Percentiles rank a stretch among this genome's conserved stretches.
These are phyloP conservation scores for Drosophila seguyi DNA, from an alignment of 1,140 invertebrate species.

Conservation along the genomic window DNA sequence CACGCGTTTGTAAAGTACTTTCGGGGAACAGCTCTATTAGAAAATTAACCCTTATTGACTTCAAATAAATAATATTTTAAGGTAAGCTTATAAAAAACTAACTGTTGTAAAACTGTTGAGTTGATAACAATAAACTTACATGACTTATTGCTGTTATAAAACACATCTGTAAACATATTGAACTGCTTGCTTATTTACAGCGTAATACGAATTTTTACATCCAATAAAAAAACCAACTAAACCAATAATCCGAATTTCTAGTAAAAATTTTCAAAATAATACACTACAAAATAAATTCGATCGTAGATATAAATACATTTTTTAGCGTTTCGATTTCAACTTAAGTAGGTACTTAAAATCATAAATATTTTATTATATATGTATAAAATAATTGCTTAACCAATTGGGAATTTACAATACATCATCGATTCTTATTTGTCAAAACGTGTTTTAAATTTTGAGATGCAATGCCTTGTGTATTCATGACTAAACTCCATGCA, in stretches of 20 bases:
- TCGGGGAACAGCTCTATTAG: neutral
- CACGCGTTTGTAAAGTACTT: neutral
- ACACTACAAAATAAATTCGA: neutral
- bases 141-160: constrained; percentile 3
- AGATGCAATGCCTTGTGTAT: constrained; percentile 1
- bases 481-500: neutral
- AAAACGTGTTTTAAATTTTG: constrained; percentile 3
- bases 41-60: neutral
- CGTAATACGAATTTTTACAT: neutral
- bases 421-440: neutral
- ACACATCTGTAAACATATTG: neutral
- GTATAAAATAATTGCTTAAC: neutral
- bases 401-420: constrained; percentile 1
- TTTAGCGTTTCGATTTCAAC: neutral
- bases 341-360: neutral
- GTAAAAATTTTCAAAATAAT: neutral
- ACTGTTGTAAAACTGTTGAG: neutral
- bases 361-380: neutral
- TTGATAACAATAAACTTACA: neutral
- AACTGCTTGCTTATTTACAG: constrained; percentile 4
- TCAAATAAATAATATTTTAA: neutral
- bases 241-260: no score
- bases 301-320: neutral
- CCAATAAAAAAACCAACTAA: neutral
- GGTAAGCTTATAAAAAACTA: neutral